phyloP scores from a whole-genome alignment of 2,113 vertebrate genomes.

The Oxyruncus cristatus region DNA sequence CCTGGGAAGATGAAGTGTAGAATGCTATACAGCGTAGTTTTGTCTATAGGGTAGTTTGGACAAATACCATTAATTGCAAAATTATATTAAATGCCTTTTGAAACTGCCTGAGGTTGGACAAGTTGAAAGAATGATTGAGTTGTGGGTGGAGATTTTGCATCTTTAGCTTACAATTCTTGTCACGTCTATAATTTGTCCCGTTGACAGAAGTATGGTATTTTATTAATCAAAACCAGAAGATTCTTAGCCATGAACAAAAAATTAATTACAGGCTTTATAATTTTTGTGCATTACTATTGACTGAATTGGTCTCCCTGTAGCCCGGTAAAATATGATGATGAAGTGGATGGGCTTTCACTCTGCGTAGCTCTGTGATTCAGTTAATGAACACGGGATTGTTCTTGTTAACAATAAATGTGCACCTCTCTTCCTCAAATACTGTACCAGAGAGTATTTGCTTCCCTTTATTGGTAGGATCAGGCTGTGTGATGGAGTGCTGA shows the following conservation, averaged over 20 bases:
- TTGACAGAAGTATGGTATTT: background rate
- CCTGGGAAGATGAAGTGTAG: background rate
- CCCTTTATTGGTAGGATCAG: background rate
- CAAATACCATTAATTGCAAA: background rate
- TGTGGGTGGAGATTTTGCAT: background rate
- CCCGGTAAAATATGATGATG: background rate
- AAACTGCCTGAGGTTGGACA: background rate
- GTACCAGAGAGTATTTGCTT: background rate
- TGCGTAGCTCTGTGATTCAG: background rate
- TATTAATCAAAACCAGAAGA: background rate
- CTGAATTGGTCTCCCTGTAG: background rate
- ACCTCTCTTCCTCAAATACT: background rate
- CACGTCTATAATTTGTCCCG: background rate
- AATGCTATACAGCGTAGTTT: background rate
- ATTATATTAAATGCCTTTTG: background rate
- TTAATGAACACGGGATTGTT: background rate
- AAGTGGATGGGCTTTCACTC: background rate
- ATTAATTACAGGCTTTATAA: background rate
- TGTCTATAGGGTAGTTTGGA: background rate
- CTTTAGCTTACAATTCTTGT: background rate
- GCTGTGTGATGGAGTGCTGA: background rate
- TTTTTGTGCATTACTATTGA: background rate
- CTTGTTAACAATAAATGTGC: background rate
- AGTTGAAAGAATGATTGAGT: background rate
- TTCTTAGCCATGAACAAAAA: background rate